Percentiles rank a stretch among this genome's conserved stretches.
These are phyloP conservation scores for Diarsia mendica DNA, from an alignment of 2,888 invertebrate species.

Conservation along the genomic window DNA sequence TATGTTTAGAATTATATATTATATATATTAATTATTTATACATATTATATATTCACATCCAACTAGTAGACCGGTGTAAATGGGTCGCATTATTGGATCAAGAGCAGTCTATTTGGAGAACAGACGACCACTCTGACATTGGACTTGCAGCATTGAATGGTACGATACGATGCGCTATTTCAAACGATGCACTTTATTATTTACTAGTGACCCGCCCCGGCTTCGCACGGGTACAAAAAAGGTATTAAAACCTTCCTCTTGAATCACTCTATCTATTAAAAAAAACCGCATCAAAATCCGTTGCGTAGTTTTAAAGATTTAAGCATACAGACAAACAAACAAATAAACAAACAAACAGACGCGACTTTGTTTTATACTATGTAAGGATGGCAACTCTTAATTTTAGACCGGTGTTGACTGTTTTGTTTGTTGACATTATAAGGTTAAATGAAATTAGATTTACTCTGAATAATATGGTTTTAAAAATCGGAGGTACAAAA, in stretches of 20 bases:
- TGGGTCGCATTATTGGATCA: conserved; percentile 78
- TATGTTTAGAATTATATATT: conserved; percentile 35
- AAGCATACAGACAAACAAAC: too few species aligned
- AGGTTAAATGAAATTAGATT: neutral
- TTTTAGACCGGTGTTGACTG: conserved; percentile 5
- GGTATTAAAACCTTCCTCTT: too few species aligned
- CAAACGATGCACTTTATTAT: conserved; percentile 34
- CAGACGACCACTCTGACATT: conserved; percentile 73
- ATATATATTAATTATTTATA: too few species aligned
- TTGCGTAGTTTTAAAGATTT: too few species aligned
- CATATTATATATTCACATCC: conserved; percentile 50
- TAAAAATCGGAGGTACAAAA: neutral
- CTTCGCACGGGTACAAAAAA: too few species aligned
- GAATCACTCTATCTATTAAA: too few species aligned
- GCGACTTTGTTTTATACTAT: too few species aligned
- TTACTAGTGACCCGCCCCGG: too few species aligned
- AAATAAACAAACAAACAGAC: too few species aligned
- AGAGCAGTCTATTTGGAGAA: conserved; percentile 78
- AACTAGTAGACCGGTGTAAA: conserved; percentile 58
- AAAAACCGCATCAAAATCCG: too few species aligned
- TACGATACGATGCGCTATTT: conserved; percentile 41
- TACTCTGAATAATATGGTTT: neutral
- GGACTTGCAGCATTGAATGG: conserved; percentile 65
- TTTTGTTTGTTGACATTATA: neutral
- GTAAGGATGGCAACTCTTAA: conserved; percentile 17